Evolutionary conservation across 2,113 vertebrate species (phyloP).

Genomic region (Platichthys stellatus): DNA sequence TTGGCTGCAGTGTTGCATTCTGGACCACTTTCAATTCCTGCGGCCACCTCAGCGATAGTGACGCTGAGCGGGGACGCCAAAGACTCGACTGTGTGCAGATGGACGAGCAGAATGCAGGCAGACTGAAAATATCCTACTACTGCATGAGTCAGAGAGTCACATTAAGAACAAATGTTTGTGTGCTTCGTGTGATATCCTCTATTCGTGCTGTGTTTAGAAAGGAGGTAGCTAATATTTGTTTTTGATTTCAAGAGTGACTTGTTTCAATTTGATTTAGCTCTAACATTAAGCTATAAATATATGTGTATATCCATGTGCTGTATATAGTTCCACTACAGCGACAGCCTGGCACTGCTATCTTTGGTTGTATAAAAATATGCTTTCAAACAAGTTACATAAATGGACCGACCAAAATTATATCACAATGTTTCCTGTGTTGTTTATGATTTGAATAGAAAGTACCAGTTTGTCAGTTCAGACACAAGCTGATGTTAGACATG

Average conservation of each 20-base stretch:
- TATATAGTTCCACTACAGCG: not conserved
- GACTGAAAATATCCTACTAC: slow-evolving; percentile 53
- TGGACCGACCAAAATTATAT: slow-evolving; percentile 13
- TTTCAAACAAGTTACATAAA: slow-evolving; percentile 26
- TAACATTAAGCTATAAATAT: slow-evolving; percentile 1
- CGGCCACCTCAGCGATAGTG: slow-evolving; percentile 40
- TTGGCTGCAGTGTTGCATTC: slow-evolving; percentile 47
- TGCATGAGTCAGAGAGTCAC: slow-evolving; percentile 50
- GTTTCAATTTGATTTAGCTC: slow-evolving; percentile 5
- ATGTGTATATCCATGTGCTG: not conserved
- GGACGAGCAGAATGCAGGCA: slow-evolving; percentile 55
- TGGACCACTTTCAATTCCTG: slow-evolving; percentile 66
- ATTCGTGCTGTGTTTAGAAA: not conserved
- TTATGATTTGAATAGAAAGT: not conserved
- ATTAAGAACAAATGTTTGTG: slow-evolving; percentile 4
- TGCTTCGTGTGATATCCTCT: not conserved
- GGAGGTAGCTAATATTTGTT: not conserved
- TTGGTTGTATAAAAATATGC: slow-evolving; percentile 5
- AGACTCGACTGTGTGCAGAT: slow-evolving; percentile 63
- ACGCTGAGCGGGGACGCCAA: slow-evolving; percentile 39
- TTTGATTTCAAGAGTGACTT: slow-evolving; percentile 1
- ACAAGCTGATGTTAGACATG: not conserved
- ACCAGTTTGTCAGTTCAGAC: not conserved
- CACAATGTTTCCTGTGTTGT: slow-evolving; percentile 1
- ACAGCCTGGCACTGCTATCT: slow-evolving; percentile 19